phyloP scores from a whole-genome alignment of 92 coral and sea anemone species.

The Hydrozoanthus gracilis region DNA sequence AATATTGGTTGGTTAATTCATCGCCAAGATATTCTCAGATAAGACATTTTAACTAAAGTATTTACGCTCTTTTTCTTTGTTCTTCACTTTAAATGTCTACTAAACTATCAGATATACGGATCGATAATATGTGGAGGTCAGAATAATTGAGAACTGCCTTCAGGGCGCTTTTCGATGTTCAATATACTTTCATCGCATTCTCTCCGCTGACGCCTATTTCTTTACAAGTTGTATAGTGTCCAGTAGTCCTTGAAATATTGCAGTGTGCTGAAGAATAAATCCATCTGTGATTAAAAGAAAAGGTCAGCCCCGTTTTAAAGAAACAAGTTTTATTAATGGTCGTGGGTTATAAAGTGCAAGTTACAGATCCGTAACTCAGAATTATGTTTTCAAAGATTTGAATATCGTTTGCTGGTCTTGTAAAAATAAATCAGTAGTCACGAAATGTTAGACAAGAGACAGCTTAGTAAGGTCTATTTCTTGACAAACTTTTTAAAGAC shows the following conservation, averaged over 20 bases:
- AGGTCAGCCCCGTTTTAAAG: background rate
- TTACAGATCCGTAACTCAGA: background rate
- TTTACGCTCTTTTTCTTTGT: background rate
- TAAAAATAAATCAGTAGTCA: background rate
- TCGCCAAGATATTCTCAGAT: background rate
- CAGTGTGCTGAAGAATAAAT: conserved; percentile 10
- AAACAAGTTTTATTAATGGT: background rate
- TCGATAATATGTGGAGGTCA: conserved; percentile 35
- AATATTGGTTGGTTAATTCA: background rate
- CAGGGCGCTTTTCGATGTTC: conserved; percentile 21
- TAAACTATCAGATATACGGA: conserved; percentile 14
- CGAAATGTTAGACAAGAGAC: background rate
- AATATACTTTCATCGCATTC: conserved; percentile 39
- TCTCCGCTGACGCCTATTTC: conserved; percentile 46
- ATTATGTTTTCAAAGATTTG: background rate
- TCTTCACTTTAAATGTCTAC: conserved; percentile 32
- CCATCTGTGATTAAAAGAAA: background rate
- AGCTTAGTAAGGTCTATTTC: background rate
- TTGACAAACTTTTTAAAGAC: background rate
- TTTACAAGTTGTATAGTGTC: conserved; percentile 38
- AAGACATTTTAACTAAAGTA: background rate
- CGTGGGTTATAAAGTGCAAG: background rate
- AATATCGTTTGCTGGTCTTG: background rate
- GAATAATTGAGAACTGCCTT: conserved; percentile 30
- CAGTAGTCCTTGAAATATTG: conserved; percentile 37